These are phyloP conservation scores for Notothenia rossii DNA, from an alignment of 2,113 vertebrate genomes.

Conservation along the genomic window DNA sequence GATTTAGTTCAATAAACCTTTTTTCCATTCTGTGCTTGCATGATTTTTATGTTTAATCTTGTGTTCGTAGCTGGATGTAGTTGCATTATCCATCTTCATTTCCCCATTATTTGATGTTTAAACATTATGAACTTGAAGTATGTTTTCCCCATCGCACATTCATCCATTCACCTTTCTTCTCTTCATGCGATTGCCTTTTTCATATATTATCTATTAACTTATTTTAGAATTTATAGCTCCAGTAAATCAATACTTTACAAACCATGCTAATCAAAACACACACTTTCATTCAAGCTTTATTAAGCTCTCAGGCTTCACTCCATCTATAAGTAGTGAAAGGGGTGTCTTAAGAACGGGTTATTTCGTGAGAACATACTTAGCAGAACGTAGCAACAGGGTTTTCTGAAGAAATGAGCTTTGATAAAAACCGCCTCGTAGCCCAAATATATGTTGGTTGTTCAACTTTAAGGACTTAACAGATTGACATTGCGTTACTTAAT, in stretches of 20 bases:
- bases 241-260: slow-evolving; percentile 1
- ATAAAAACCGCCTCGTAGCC: slow-evolving; percentile 41
- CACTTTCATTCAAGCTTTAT: neutral
- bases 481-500: neutral
- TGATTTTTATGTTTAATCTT: slow-evolving; percentile 43
- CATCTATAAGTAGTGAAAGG: neutral
- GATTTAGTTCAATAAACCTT: slow-evolving; percentile 71
- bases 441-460: slow-evolving; percentile 20
- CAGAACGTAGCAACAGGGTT: slow-evolving; percentile 66
- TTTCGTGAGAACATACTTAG: slow-evolving; percentile 19
- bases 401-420: slow-evolving; percentile 42
- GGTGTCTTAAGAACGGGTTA: neutral
- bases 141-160: neutral
- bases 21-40: slow-evolving; percentile 59
- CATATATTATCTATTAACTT: neutral
- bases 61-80: neutral
- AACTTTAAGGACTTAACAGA: slow-evolving; percentile 14
- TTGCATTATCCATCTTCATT: neutral
- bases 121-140: neutral
- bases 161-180: neutral
- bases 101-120: slow-evolving; percentile 33
- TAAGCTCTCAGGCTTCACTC: neutral
- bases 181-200: neutral
- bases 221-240: slow-evolving; percentile 6
- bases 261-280: neutral